Evolutionary conservation across 2,888 invertebrate genomes (phyloP).

Genomic region (Lutraria lutraria): DNA sequence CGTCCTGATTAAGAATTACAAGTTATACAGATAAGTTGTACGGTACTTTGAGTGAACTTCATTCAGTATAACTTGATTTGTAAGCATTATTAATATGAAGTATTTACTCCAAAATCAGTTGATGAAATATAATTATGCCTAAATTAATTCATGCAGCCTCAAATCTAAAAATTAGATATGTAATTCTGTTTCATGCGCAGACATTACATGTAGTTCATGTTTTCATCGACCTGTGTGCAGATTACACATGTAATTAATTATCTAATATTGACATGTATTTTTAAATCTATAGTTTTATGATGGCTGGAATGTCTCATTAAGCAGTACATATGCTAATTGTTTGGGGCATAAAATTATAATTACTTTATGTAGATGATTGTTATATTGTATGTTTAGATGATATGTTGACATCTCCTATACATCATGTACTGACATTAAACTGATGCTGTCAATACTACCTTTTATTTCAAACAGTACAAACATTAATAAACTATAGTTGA

Average conservation of each 20-base stretch:
- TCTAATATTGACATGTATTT: not conserved
- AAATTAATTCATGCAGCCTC: too few species aligned
- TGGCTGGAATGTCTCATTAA: not conserved
- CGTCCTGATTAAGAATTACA: not conserved
- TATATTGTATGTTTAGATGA: not conserved
- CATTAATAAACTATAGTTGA: slow-evolving; percentile 1
- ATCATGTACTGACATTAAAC: not conserved
- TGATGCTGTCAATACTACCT: not conserved
- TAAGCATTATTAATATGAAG: not conserved
- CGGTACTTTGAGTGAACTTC: too few species aligned
- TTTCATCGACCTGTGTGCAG: not conserved
- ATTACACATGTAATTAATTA: slow-evolving; percentile 11
- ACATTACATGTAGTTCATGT: too few species aligned
- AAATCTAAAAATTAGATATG: too few species aligned
- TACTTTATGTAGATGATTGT: slow-evolving; percentile 1
- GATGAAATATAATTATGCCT: not conserved
- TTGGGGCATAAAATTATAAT: not conserved
- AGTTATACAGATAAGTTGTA: not conserved
- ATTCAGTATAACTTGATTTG: too few species aligned
- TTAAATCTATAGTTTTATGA: not conserved
- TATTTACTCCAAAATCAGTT: not conserved
- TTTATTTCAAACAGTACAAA: not conserved
- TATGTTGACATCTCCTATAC: not conserved
- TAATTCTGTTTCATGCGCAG: too few species aligned
- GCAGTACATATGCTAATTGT: not conserved